phyloP scores from a whole-genome alignment of 2,888 invertebrate species.

The Leistus spinibarbis region DNA sequence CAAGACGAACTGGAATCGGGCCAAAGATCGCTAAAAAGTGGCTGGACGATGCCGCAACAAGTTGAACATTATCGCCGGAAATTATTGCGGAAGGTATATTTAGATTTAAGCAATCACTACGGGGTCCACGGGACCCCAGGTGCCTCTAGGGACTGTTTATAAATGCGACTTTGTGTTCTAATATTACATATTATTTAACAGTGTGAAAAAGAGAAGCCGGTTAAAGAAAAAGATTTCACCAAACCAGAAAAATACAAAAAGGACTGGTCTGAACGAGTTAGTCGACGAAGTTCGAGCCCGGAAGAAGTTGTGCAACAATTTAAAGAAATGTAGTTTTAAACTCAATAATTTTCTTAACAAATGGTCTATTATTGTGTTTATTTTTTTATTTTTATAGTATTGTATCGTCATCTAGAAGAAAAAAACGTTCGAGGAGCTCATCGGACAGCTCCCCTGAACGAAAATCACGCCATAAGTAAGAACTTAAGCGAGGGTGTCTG shows the following conservation, averaged over 20 bases:
- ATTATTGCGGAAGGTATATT: slow-evolving; percentile 81
- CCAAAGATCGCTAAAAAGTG: slow-evolving; percentile 71
- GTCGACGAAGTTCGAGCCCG: slow-evolving; percentile 25
- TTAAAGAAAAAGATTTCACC: slow-evolving; percentile 25
- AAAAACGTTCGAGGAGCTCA: slow-evolving; percentile 45
- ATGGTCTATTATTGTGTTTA: slow-evolving; percentile 41
- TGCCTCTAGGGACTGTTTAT: too few relatives aligned
- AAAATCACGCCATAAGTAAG: slow-evolving; percentile 22
- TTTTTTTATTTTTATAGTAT: slow-evolving; percentile 39
- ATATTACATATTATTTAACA: too few relatives aligned
- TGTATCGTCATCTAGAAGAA: slow-evolving; percentile 41
- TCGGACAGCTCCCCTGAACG: slow-evolving; percentile 40
- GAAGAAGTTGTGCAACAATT: slow-evolving; percentile 47
- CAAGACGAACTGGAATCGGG: slow-evolving; percentile 95
- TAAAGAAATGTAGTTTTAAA: slow-evolving; percentile 55
- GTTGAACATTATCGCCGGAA: slow-evolving; percentile 90
- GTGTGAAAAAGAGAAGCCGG: slow-evolving; percentile 39
- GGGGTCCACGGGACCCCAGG: too few relatives aligned
- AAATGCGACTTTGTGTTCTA: too few relatives aligned
- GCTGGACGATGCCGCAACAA: slow-evolving; percentile 79
- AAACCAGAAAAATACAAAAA: slow-evolving; percentile 18
- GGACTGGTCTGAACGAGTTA: slow-evolving; percentile 26
- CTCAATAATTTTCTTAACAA: too few relatives aligned
- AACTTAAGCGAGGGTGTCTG: neutral
- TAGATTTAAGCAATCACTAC: too few relatives aligned